A percentile compares a stretch with the other conserved stretches of the same genome.
Conservation (phyloP, 2,888 invertebrate species). For the Philaethria dido region DNA sequence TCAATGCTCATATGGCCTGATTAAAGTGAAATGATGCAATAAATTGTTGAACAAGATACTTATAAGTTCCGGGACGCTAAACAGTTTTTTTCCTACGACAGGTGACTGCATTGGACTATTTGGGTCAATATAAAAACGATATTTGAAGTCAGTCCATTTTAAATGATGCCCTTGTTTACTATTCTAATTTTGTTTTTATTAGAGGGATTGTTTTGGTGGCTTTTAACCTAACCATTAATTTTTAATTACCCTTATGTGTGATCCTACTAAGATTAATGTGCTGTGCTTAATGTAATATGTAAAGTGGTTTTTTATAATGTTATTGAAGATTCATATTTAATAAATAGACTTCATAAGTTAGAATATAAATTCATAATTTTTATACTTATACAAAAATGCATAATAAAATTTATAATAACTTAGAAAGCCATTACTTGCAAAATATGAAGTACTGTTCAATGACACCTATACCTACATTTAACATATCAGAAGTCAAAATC, state of each 20-base stretch:
- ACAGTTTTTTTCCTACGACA: slow-evolving; percentile 36
- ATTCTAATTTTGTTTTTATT: slow-evolving; percentile 41
- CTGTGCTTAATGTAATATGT: slow-evolving; percentile 35
- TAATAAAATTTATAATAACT: too few relatives aligned
- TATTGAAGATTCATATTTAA: slow-evolving; percentile 26
- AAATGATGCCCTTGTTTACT: slow-evolving; percentile 40
- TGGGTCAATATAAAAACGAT: slow-evolving; percentile 40
- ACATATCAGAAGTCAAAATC: slow-evolving; percentile 24
- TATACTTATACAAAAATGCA: too few relatives aligned
- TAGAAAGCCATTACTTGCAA: background rate
- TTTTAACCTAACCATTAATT: slow-evolving; percentile 38
- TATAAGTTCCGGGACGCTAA: slow-evolving; percentile 23
- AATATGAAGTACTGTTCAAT: background rate
- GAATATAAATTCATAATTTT: too few relatives aligned
- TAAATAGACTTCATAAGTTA: slow-evolving; percentile 20
- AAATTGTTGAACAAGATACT: slow-evolving; percentile 14
- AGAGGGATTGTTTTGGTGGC: slow-evolving; percentile 37
- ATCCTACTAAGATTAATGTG: slow-evolving; percentile 40
- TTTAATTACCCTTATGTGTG: slow-evolving; percentile 39
- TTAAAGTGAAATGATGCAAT: slow-evolving; percentile 1
- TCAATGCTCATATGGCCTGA: background rate
- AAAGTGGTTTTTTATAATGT: slow-evolving; percentile 32
- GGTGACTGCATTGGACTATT: slow-evolving; percentile 40
- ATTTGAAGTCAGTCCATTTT: slow-evolving; percentile 38
- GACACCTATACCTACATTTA: background rate